Evolutionary conservation across 1,140 invertebrate genomes (phyloP).

Genomic region (Pectinophora gossypiella): DNA sequence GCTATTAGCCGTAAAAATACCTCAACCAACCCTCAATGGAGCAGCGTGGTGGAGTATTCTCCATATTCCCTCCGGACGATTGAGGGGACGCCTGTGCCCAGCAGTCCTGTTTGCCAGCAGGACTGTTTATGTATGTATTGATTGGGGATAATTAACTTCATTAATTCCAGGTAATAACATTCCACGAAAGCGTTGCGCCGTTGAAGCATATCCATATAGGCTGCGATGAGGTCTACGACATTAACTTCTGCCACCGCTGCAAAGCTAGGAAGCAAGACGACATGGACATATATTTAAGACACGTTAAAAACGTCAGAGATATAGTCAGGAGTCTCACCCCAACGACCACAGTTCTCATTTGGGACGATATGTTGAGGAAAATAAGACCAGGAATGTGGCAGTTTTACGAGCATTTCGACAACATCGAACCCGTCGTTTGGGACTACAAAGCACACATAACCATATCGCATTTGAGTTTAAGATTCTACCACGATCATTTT

Average conservation of each 20-base stretch:
- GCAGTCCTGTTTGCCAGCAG: neutral
- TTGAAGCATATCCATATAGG: constrained; percentile 87
- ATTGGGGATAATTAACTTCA: neutral
- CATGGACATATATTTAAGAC: neutral
- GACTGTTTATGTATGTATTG: neutral
- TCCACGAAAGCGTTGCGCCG: constrained; percentile 51
- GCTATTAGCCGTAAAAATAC: neutral
- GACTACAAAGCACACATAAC: neutral
- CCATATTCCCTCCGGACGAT: too few species aligned
- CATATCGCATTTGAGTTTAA: too few species aligned
- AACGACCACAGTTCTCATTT: neutral
- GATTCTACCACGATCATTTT: too few species aligned
- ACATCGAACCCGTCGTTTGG: neutral
- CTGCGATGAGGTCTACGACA: constrained; percentile 88
- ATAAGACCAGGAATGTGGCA: neutral
- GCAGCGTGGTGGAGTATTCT: too few species aligned
- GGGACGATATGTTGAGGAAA: neutral
- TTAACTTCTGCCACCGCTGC: neutral
- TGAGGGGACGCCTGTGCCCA: neutral
- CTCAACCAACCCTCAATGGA: too few species aligned
- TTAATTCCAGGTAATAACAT: constrained; percentile 46
- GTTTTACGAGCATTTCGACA: too few species aligned
- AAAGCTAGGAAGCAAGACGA: too few species aligned
- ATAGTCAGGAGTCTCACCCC: neutral
- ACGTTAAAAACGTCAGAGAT: neutral